Percentiles rank a stretch among this genome's conserved stretches.
These are phyloP conservation scores for Elephas maximus DNA, from an alignment of 2,113 vertebrate genomes.

Conservation along the genomic window DNA sequence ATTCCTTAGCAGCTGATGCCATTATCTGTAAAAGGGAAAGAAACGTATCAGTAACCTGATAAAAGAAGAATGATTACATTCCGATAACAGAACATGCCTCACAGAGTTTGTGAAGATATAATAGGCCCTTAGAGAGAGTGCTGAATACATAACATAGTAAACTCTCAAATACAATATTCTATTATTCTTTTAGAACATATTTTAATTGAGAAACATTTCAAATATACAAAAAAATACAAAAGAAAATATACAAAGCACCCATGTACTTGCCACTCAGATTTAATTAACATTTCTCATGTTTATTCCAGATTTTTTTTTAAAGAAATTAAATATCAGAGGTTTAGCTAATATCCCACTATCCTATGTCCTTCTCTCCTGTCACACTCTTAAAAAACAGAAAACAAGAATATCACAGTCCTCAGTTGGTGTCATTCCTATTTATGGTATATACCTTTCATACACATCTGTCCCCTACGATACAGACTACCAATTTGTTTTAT, in stretches of 20 bases:
- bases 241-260: not conserved
- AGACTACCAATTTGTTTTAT: slow-evolving; percentile 12
- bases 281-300: slow-evolving; percentile 19
- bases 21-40: slow-evolving; percentile 90
- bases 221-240: slow-evolving; percentile 9
- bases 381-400: not conserved
- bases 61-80: not conserved
- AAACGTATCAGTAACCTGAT: slow-evolving; percentile 66
- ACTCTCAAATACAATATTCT: not conserved
- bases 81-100: not conserved
- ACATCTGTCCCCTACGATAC: not conserved
- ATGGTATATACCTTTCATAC: not conserved
- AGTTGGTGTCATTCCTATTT: not conserved
- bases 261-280: not conserved
- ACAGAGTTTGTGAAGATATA: not conserved
- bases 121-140: slow-evolving; percentile 10
- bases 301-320: not conserved
- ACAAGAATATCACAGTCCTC: not conserved
- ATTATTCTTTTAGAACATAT: not conserved
- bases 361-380: not conserved
- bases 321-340: not conserved
- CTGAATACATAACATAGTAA: not conserved
- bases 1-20: slow-evolving; percentile 90
- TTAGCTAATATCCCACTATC: not conserved
- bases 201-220: slow-evolving; percentile 10